These are phyloP conservation scores for Graptemys geographica DNA, from an alignment of 2,797 vertebrate genomes.

Conservation along the genomic window DNA sequence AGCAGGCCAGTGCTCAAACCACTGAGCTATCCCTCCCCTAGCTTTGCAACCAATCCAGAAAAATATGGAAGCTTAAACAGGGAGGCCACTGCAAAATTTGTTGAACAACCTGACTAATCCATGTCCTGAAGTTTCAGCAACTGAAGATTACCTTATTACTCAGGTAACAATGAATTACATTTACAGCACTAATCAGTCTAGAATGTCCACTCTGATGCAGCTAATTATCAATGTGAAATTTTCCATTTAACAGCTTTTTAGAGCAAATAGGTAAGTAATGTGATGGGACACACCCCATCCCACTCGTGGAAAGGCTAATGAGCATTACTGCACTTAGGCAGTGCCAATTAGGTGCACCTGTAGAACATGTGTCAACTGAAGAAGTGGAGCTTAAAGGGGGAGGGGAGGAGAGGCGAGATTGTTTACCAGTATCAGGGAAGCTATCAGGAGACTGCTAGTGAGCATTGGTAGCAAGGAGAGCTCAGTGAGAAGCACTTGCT, in stretches of 20 bases:
- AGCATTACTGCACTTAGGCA: not conserved
- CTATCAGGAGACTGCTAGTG: not conserved
- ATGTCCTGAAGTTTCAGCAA: slow-evolving; percentile 29
- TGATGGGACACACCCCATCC: not conserved
- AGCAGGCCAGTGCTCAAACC: no score
- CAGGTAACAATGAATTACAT: slow-evolving; percentile 42
- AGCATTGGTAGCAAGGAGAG: not conserved
- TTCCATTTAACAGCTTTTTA: slow-evolving; percentile 45
- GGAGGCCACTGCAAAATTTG: slow-evolving; percentile 40
- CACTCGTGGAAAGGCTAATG: not conserved
- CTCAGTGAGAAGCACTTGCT: not conserved
- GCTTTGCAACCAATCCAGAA: slow-evolving; percentile 41
- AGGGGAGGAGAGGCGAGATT: no score
- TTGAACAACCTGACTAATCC: slow-evolving; percentile 46
- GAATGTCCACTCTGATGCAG: slow-evolving; percentile 51
- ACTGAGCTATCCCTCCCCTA: not conserved
- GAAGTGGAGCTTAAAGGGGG: not conserved
- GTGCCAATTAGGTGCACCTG: not conserved
- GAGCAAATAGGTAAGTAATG: slow-evolving; percentile 27
- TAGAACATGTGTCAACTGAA: not conserved
- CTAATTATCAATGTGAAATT: slow-evolving; percentile 59
- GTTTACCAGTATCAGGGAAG: not conserved
- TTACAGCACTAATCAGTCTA: slow-evolving; percentile 48
- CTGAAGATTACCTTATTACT: slow-evolving; percentile 22
- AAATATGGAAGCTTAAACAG: slow-evolving; percentile 58